Evolutionary conservation across 92 coral and sea anemone species (phyloP).

Genomic region (Phymanthus crucifer): DNA sequence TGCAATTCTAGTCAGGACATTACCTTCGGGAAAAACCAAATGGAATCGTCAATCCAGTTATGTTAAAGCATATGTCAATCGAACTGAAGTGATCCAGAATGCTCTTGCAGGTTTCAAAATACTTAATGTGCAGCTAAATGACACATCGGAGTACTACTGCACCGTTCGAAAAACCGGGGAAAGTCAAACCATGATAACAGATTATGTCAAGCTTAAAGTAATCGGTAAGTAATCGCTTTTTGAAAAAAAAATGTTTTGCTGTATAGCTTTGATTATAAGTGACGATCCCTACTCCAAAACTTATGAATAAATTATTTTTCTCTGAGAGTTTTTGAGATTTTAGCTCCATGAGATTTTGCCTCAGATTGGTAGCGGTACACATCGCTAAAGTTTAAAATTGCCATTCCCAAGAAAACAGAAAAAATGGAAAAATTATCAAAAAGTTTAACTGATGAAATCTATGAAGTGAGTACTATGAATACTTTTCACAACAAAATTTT

Average conservation of each 20-base stretch:
- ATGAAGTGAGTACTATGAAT: no score
- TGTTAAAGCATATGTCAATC: conserved; percentile 15
- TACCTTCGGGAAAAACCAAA: conserved; percentile 8
- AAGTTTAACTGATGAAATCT: no score
- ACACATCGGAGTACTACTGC: conserved; percentile 34
- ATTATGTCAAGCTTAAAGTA: conserved; percentile 27
- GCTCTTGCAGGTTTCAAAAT: conserved; percentile 15
- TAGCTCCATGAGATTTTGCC: not conserved
- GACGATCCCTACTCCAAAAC: not conserved
- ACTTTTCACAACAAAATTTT: no score
- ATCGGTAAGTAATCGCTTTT: conserved; percentile 30
- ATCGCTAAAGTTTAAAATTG: no score
- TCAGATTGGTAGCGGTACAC: not conserved
- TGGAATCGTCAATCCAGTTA: conserved; percentile 26
- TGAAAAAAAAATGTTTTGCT: not conserved
- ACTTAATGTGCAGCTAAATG: conserved; percentile 19
- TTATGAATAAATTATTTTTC: not conserved
- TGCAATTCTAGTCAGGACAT: conserved; percentile 29
- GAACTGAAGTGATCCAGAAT: conserved; percentile 25
- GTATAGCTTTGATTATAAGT: not conserved
- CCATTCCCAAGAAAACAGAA: no score
- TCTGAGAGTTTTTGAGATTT: not conserved
- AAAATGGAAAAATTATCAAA: no score
- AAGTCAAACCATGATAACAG: conserved; percentile 17
- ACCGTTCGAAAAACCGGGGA: conserved; percentile 6